Conservation (phyloP, 2,888 invertebrate genomes). For the Taphrorychus bicolor region DNA sequence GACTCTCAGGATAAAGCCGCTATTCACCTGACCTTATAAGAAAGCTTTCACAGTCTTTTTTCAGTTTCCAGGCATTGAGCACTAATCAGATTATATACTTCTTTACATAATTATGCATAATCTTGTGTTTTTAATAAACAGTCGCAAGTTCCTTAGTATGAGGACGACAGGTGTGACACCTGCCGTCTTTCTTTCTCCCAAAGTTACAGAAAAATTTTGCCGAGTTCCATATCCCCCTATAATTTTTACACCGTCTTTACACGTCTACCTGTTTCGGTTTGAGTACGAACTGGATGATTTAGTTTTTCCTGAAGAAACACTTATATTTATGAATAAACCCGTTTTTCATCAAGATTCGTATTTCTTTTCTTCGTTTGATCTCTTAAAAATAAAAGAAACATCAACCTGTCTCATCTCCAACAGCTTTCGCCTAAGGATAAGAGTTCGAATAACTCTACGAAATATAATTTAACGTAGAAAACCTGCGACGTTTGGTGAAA, state of each 20-base stretch:
- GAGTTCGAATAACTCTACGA: neutral
- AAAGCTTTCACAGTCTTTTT: neutral
- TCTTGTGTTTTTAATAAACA: neutral
- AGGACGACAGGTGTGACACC: neutral
- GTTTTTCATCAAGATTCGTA: too few relatives aligned
- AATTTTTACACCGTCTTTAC: neutral
- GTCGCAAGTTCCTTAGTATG: neutral
- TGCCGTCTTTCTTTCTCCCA: neutral
- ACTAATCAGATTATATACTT: neutral
- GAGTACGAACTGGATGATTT: neutral
- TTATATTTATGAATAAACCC: neutral
- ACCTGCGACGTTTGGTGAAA: neutral
- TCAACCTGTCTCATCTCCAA: neutral
- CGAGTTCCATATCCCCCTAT: neutral
- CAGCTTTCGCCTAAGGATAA: neutral
- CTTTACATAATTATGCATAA: neutral
- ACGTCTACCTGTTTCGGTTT: neutral
- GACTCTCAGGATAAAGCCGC: neutral
- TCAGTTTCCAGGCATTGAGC: neutral
- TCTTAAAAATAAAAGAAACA: neutral
- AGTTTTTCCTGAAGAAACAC: neutral
- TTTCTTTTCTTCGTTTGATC: too few relatives aligned
- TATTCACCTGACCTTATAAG: neutral
- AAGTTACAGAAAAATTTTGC: neutral
- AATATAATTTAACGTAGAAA: neutral